These are phyloP conservation scores for Coronaproctus castanopsis DNA, from an alignment of 2,888 invertebrate species.

Conservation along the genomic window DNA sequence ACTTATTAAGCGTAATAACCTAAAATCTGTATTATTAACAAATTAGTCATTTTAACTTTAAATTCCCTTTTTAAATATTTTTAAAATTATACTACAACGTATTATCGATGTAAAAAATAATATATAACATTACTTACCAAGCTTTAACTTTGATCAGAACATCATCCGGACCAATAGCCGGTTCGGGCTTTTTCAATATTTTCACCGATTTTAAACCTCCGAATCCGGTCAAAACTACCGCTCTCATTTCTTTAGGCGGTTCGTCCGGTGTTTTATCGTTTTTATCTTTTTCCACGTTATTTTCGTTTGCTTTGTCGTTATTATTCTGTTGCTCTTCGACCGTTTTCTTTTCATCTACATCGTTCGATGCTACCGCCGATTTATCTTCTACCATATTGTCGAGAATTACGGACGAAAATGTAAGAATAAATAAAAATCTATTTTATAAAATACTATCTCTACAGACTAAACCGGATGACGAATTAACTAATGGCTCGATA, in stretches of 20 bases:
- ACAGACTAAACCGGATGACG: too few relatives aligned
- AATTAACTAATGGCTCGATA: too few relatives aligned
- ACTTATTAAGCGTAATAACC: too few relatives aligned
- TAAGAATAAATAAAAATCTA: too few relatives aligned
- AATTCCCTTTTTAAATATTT: too few relatives aligned
- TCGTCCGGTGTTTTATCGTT: conserved; percentile 29
- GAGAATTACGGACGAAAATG: too few relatives aligned
- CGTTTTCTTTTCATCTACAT: conserved; percentile 26
- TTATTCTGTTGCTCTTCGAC: conserved; percentile 14
- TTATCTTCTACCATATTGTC: conserved; percentile 29
- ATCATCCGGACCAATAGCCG: conserved; percentile 46
- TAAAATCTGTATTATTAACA: too few relatives aligned
- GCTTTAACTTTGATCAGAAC: conserved; percentile 66
- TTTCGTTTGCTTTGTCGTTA: conserved; percentile 23
- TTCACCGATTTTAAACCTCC: conserved; percentile 71
- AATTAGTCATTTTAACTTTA: too few relatives aligned
- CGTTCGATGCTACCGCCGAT: conserved; percentile 27
- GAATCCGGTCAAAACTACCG: conserved; percentile 63
- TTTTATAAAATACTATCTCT: too few relatives aligned
- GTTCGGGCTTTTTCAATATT: conserved; percentile 59
- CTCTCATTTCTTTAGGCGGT: conserved; percentile 63
- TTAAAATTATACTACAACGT: too few relatives aligned
- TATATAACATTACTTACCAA: conserved; percentile 48
- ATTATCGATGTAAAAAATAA: too few relatives aligned
- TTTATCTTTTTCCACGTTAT: conserved; percentile 27